Evolutionary conservation across 2,797 vertebrate genomes (phyloP).

Genomic region (Oreonectes daqikongensis): DNA sequence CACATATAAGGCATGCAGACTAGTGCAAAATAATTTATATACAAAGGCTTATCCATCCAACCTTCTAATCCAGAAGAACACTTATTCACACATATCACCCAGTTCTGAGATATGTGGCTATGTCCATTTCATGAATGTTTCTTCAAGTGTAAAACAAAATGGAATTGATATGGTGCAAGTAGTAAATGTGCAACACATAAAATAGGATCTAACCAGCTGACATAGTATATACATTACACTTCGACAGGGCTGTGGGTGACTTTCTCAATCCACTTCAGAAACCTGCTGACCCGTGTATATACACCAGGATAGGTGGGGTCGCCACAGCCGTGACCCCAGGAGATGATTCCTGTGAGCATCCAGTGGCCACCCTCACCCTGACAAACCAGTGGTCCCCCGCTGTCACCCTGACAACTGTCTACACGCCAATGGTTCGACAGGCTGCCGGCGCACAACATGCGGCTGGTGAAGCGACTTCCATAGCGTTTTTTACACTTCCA

Average conservation of each 20-base stretch:
- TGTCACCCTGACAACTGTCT: conserved; percentile 90
- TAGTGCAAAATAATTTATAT: conserved; percentile 53
- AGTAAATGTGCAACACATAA: conserved; percentile 38
- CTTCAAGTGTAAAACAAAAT: conserved; percentile 36
- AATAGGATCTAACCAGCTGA: conserved; percentile 12
- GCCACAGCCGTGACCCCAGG: conserved; percentile 89
- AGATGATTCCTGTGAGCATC: conserved; percentile 85
- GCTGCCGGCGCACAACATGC: conserved; percentile 89
- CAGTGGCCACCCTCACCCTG: conserved; percentile 80
- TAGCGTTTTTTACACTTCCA: conserved; percentile 80
- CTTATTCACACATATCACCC: neutral
- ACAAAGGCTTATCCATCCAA: conserved; percentile 20
- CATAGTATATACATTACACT: conserved; percentile 42
- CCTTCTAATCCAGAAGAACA: conserved; percentile 7
- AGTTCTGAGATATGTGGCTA: neutral
- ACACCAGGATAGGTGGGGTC: conserved; percentile 84
- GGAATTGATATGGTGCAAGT: conserved; percentile 24
- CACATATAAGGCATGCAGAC: conserved; percentile 38
- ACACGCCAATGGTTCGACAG: conserved; percentile 81
- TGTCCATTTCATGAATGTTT: conserved; percentile 10
- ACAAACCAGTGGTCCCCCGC: conserved; percentile 86
- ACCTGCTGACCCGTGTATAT: conserved; percentile 86
- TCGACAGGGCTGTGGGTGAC: conserved; percentile 69
- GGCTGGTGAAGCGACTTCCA: conserved; percentile 79
- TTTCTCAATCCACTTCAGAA: conserved; percentile 84